Conservation (phyloP, 1,140 invertebrate genomes). For the Solen grandis region DNA sequence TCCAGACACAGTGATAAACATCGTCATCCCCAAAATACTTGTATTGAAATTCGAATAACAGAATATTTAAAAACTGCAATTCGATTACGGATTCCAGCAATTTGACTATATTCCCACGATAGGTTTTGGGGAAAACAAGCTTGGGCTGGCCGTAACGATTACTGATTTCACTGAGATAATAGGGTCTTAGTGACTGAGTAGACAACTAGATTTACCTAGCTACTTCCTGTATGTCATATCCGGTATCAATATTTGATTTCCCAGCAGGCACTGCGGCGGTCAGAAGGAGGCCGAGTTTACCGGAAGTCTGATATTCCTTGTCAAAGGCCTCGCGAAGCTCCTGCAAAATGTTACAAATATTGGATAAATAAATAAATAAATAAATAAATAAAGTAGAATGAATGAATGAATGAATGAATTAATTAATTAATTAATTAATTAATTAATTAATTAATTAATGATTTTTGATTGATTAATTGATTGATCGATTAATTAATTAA, state of each 20-base stretch:
- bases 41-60: too few species aligned
- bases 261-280: conserved; percentile 88
- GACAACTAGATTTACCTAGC: conserved; percentile 49
- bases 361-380: conserved; percentile 79
- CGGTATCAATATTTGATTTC: conserved; percentile 70
- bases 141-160: background rate
- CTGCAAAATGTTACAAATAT: conserved; percentile 13
- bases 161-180: conserved; percentile 70
- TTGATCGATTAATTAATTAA: too few species aligned
- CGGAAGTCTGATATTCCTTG: conserved; percentile 81
- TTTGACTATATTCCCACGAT: background rate
- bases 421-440: background rate
- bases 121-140: background rate
- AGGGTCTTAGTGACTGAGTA: background rate
- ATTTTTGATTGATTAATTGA: too few species aligned
- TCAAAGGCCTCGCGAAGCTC: conserved; percentile 92
- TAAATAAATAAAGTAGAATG: too few species aligned
- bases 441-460: background rate
- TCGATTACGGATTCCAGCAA: background rate
- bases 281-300: conserved; percentile 88
- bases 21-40: too few species aligned
- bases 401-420: too few species aligned
- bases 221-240: conserved; percentile 74
- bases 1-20: too few species aligned
- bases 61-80: too few species aligned